Conservation (phyloP, 2,888 invertebrate genomes). For the Notocelia uddmanniana region DNA sequence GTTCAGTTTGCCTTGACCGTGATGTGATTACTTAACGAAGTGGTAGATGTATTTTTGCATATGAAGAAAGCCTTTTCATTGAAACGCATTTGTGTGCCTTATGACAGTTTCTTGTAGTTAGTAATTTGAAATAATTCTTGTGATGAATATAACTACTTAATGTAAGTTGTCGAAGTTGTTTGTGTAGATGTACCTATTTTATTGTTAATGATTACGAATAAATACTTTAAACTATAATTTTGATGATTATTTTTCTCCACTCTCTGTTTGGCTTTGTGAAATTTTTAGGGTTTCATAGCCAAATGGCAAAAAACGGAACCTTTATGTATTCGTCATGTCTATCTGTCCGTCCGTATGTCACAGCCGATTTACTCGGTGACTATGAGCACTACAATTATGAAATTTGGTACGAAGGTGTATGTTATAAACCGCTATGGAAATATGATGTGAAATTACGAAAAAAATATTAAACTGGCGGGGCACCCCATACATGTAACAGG, state of each 20-base stretch:
- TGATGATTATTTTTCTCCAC: background rate
- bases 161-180: slow-evolving; percentile 19
- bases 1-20: background rate
- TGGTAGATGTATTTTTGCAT: background rate
- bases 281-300: too few species aligned
- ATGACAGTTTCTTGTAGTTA: background rate
- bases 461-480: too few species aligned
- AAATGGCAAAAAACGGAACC: too few species aligned
- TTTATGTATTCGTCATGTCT: too few species aligned
- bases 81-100: slow-evolving; percentile 18
- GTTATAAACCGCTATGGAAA: too few species aligned
- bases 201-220: slow-evolving; percentile 38
- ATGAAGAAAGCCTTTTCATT: background rate
- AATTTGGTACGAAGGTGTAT: too few species aligned
- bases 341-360: too few species aligned
- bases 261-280: too few species aligned
- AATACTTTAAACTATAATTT: slow-evolving; percentile 15
- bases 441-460: too few species aligned
- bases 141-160: slow-evolving; percentile 27
- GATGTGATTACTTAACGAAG: background rate
- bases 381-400: too few species aligned
- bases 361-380: too few species aligned
- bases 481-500: too few species aligned
- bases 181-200: slow-evolving; percentile 37
- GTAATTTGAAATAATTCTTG: background rate